A percentile compares a stretch with the other conserved stretches of the same genome.
phyloP scores from a whole-genome alignment of 2,113 vertebrate genomes.

The Daphoenositta chrysoptera region DNA sequence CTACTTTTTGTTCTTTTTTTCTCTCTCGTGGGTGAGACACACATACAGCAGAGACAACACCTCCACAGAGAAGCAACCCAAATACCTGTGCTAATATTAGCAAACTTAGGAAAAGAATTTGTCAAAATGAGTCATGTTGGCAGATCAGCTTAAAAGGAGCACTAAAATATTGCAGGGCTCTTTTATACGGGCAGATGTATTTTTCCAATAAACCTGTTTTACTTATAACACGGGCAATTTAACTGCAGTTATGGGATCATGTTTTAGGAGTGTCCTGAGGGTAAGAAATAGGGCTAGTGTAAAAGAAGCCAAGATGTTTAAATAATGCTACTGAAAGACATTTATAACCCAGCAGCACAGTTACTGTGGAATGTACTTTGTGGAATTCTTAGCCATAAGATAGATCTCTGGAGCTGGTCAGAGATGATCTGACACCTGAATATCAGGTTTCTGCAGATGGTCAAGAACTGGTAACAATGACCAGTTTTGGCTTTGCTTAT shows the following conservation, averaged over 20 bases:
- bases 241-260: background rate
- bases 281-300: background rate
- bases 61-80: background rate
- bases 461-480: background rate
- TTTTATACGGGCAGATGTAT: background rate
- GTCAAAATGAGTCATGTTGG: background rate
- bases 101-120: background rate
- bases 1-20: background rate
- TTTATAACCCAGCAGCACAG: background rate
- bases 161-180: background rate
- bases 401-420: background rate
- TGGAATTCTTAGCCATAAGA: background rate
- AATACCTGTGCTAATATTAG: background rate
- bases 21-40: background rate
- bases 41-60: background rate
- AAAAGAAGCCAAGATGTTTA: background rate
- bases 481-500: background rate
- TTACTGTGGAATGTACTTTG: background rate
- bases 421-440: background rate
- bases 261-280: background rate
- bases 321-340: background rate
- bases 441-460: background rate
- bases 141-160: background rate
- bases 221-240: background rate
- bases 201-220: background rate